Evolutionary conservation across 2,113 vertebrate species (phyloP).

Genomic region (Sinocyclocheilus anshuiensis): DNA sequence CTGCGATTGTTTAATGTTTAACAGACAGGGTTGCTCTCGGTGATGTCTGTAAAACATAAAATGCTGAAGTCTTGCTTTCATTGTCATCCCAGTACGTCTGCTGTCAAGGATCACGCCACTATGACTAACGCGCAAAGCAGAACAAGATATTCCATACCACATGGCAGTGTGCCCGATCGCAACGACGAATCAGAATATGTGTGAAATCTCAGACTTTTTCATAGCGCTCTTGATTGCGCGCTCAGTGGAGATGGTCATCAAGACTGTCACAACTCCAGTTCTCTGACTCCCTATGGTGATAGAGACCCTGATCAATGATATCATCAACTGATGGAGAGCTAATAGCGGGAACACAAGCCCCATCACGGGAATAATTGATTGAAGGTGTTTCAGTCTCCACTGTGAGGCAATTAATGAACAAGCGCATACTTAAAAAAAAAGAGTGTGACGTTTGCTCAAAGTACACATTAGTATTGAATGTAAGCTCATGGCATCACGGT

Average conservation of each 20-base stretch:
- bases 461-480: not conserved
- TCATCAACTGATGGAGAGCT: conserved; percentile 40
- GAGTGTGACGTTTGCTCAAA: not conserved
- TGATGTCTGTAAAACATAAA: conserved; percentile 8
- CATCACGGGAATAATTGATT: conserved; percentile 6
- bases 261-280: conserved; percentile 33
- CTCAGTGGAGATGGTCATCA: conserved; percentile 43
- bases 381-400: not conserved
- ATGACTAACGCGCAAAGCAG: not conserved
- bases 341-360: conserved; percentile 40
- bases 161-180: not conserved
- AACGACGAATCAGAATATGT: not conserved
- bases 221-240: not conserved
- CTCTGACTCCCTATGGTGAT: conserved; percentile 37
- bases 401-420: not conserved
- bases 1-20: not conserved
- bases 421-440: not conserved
- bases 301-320: conserved; percentile 45
- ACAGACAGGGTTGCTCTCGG: not conserved
- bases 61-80: conserved; percentile 10
- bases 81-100: not conserved
- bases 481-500: not conserved
- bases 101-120: not conserved
- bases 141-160: not conserved
- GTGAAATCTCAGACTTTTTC: not conserved